Base-by-base conservation (phyloP, 1,140 invertebrate genomes). In the Rhyacophila brunnea region DNA sequence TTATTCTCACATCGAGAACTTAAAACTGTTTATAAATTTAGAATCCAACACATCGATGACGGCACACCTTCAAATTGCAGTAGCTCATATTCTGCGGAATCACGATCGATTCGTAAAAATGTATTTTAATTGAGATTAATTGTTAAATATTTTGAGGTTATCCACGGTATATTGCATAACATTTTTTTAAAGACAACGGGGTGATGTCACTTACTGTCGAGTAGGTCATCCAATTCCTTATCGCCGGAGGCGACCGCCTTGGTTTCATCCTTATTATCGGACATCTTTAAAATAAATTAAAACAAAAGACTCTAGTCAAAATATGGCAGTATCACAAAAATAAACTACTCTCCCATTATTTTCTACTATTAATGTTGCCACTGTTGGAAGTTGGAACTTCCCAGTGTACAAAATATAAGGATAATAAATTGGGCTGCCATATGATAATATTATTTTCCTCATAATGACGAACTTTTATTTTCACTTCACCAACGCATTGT, bases 231-330 rank as follows among this genome's bases (percentile, higher is more conserved):
- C 28, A 58, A 36, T 51, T 58, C 55, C 38, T 50, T 43, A 47
- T 58, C 55, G 5, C 34, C 20, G 9, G n/a, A 6, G 13, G 47
- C 10, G 18, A 20, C 10, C 5, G 43, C 47, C 11, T 40, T 3
- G 7, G 28, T 36, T 43, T 47, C 40, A 6, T 62, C 60, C 13
- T 48, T 58, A 13, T 49, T 62, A 34, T 62, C 60, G 36, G 53
- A 49, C 60, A 62, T 62, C n/a, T 58, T 47, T 49, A 18, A 17
- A 43, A 32, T 48, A 48, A 32, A 9, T 36, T 56, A 58, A 58
- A 50, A 58, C 18, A 49, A 44, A 14, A 15, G 14, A 57, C 28
- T 48, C 2, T 19, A 53, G 50, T 50, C 48, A 50, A 50, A 50
- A 50, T 18, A 50, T 28, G 23, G 23, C 23, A 28, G 23, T 28